A percentile compares a stretch with the other conserved stretches of the same genome.
Evolutionary conservation across 1,140 invertebrate species (phyloP).

Genomic region (Anastrepha obliqua): DNA sequence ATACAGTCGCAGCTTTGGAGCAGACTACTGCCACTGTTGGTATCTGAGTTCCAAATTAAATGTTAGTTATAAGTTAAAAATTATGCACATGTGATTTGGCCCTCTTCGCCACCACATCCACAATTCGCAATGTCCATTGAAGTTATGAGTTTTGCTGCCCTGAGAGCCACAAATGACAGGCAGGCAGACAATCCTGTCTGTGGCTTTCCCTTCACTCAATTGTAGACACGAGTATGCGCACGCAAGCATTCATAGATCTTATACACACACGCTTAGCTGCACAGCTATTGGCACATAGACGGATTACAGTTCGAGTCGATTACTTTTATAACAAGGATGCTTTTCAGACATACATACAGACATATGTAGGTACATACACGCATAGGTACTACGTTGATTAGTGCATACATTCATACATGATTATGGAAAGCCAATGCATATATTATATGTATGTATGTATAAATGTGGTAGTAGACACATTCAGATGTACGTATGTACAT

Average conservation of each 20-base stretch:
- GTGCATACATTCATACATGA: too few species aligned
- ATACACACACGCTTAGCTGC: neutral
- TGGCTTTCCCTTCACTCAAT: neutral
- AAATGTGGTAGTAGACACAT: neutral
- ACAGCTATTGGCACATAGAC: too few species aligned
- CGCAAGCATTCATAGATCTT: neutral
- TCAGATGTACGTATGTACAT: neutral
- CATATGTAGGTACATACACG: neutral
- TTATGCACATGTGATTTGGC: conserved; percentile 51
- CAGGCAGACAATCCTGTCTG: conserved; percentile 37
- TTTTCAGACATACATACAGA: neutral
- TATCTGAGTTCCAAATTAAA: neutral
- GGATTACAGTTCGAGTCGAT: too few species aligned
- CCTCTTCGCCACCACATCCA: neutral
- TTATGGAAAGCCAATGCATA: too few species aligned
- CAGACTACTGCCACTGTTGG: conserved; percentile 5
- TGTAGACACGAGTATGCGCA: neutral
- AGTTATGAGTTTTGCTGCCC: conserved; percentile 42
- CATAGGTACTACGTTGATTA: too few species aligned
- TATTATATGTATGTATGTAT: neutral
- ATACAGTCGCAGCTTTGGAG: neutral
- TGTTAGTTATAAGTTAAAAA: conserved; percentile 52
- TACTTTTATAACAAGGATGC: too few species aligned
- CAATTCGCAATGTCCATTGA: neutral
- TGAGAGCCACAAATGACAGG: conserved; percentile 7